phyloP scores from a whole-genome alignment of 2,113 vertebrate genomes.

The Phylloscopus trochilus region DNA sequence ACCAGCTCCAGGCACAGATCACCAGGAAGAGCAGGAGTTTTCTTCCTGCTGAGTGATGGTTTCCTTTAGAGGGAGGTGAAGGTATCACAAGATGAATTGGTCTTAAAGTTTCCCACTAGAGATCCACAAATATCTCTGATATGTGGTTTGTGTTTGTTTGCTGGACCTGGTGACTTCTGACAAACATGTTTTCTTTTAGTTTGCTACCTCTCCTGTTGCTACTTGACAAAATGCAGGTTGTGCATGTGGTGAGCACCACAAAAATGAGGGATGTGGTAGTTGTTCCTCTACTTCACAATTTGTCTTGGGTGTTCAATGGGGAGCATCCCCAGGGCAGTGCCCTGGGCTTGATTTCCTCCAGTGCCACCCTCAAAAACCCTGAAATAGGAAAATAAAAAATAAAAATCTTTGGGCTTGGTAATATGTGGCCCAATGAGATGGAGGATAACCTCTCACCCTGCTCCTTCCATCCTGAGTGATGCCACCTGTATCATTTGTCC shows the following conservation, averaged over 20 bases:
- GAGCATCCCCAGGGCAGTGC: background rate
- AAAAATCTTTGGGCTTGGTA: accelerated
- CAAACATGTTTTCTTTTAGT: background rate
- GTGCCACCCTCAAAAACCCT: background rate
- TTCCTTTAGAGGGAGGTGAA: background rate
- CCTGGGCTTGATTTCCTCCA: background rate
- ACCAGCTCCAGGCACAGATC: background rate
- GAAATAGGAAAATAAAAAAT: background rate
- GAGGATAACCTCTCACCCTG: background rate
- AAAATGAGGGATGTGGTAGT: background rate
- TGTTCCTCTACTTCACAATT: background rate
- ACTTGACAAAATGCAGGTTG: background rate
- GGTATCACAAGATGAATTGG: background rate
- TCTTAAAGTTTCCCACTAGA: background rate
- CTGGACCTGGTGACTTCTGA: background rate
- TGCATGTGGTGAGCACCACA: background rate
- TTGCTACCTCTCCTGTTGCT: background rate
- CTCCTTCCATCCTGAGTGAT: background rate
- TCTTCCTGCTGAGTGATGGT: background rate
- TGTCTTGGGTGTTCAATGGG: accelerated
- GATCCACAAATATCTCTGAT: background rate
- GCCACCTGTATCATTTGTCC: background rate
- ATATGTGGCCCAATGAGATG: background rate
- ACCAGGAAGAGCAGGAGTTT: background rate
- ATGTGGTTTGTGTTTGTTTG: accelerated